A percentile compares a stretch with the other conserved stretches of the same genome.
Evolutionary conservation across 2,888 invertebrate genomes (phyloP).

Genomic region (Tenthredo mesomela): DNA sequence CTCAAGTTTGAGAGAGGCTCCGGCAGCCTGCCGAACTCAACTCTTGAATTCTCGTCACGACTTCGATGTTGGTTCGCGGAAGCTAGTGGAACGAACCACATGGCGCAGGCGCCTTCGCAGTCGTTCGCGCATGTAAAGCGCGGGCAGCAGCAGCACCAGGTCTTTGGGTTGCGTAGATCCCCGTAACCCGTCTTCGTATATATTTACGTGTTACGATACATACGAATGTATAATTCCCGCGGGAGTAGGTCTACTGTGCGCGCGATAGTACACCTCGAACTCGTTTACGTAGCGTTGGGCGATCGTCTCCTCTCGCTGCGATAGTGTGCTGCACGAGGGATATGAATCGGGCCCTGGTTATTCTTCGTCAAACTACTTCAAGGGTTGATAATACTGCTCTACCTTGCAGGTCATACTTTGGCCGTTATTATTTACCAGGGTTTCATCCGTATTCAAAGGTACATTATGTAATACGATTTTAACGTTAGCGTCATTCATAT

Average conservation of each 20-base stretch:
- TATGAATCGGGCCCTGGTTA: conserved; percentile 32
- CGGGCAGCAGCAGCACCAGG: conserved; percentile 36
- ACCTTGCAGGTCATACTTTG: neutral
- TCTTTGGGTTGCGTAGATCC: conserved; percentile 24
- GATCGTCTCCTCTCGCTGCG: neutral
- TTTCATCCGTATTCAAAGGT: conserved; percentile 32
- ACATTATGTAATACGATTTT: conserved; percentile 18
- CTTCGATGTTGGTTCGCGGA: conserved; percentile 33
- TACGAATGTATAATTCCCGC: neutral
- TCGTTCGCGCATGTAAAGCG: conserved; percentile 39
- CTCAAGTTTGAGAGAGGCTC: neutral
- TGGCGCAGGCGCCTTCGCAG: conserved; percentile 34
- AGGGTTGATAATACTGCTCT: neutral
- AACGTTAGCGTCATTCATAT: conserved; percentile 8
- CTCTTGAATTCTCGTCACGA: conserved; percentile 15
- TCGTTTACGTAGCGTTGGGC: neutral
- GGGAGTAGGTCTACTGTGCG: conserved; percentile 34
- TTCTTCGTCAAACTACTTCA: conserved; percentile 20
- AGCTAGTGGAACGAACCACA: conserved; percentile 10
- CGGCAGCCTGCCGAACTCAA: conserved; percentile 16
- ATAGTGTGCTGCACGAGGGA: neutral
- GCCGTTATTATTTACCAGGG: neutral
- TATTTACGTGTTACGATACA: neutral
- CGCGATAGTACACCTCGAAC: neutral
- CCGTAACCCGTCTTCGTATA: neutral